phyloP scores from a whole-genome alignment of 2,888 invertebrate genomes.

The Hybos culiciformis region DNA sequence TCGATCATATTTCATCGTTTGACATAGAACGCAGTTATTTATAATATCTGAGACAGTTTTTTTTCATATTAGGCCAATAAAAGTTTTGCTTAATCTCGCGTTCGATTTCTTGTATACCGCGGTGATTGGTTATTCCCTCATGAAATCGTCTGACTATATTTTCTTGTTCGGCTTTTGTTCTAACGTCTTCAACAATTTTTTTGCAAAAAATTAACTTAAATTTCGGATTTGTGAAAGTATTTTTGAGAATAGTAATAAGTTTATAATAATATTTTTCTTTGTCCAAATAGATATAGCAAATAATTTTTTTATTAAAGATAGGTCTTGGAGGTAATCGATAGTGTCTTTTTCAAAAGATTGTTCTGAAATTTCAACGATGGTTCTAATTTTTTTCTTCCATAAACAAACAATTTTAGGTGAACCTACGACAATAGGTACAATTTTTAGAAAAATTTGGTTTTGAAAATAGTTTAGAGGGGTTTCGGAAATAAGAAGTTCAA shows the following conservation, averaged over 20 bases:
- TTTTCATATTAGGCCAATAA: too few species aligned
- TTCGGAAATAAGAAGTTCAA: neutral
- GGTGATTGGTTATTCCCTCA: neutral
- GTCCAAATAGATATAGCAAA: neutral
- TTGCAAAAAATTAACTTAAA: neutral
- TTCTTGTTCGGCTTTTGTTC: neutral
- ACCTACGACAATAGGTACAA: neutral
- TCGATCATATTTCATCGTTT: neutral
- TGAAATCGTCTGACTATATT: neutral
- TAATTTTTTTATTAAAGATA: neutral
- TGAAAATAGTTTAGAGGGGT: neutral
- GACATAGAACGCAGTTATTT: too few species aligned
- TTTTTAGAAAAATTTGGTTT: neutral
- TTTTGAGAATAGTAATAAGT: neutral
- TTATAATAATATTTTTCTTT: neutral
- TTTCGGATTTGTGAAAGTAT: neutral
- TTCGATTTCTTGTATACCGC: neutral
- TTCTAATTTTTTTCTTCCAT: neutral
- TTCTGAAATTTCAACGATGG: neutral
- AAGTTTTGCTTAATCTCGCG: too few species aligned
- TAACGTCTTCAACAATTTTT: neutral
- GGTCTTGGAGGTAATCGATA: neutral
- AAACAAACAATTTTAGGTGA: neutral
- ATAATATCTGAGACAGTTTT: too few species aligned
- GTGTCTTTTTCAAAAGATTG: neutral